Evolutionary conservation across 2,797 vertebrate species (phyloP).

Genomic region (Betta splendens): DNA sequence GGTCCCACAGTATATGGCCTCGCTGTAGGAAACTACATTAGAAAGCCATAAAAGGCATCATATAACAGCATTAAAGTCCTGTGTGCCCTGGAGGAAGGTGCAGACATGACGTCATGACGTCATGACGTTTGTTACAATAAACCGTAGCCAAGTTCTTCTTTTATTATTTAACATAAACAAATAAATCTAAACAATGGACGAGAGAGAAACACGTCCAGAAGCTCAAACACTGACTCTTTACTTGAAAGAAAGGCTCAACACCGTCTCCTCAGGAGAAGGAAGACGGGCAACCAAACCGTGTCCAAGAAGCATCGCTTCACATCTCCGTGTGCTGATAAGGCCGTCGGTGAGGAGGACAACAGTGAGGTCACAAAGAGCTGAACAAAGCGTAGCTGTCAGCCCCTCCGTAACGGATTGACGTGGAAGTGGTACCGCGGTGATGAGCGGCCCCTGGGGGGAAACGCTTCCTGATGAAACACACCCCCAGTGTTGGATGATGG

Average conservation of each 20-base stretch:
- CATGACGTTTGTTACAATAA: slow-evolving; percentile 41
- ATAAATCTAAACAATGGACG: slow-evolving; percentile 29
- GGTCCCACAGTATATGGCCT: slow-evolving; percentile 45
- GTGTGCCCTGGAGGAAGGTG: slow-evolving; percentile 50
- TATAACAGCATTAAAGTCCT: slow-evolving; percentile 66
- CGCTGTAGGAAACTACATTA: slow-evolving; percentile 54
- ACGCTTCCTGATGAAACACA: slow-evolving; percentile 44
- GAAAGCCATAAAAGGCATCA: slow-evolving; percentile 65
- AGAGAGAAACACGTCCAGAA: slow-evolving; percentile 32
- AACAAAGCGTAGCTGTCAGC: slow-evolving; percentile 40
- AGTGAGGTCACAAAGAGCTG: slow-evolving; percentile 12
- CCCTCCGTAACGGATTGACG: slow-evolving; percentile 47
- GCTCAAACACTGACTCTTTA: slow-evolving; percentile 1
- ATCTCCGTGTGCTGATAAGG: slow-evolving; percentile 38
- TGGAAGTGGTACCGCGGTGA: slow-evolving; percentile 45
- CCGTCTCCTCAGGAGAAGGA: no score
- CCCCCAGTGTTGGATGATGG: slow-evolving; percentile 34
- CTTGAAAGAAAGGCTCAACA: neutral
- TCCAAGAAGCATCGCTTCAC: no score
- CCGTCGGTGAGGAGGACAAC: slow-evolving; percentile 13
- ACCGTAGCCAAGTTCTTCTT: slow-evolving; percentile 35
- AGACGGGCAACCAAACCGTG: no score
- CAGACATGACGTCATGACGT: slow-evolving; percentile 67
- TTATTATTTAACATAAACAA: slow-evolving; percentile 31
- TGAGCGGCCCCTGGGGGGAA: slow-evolving; percentile 35